Evolutionary conservation across 2,113 vertebrate genomes (phyloP).

Genomic region (Jaculus jaculus): DNA sequence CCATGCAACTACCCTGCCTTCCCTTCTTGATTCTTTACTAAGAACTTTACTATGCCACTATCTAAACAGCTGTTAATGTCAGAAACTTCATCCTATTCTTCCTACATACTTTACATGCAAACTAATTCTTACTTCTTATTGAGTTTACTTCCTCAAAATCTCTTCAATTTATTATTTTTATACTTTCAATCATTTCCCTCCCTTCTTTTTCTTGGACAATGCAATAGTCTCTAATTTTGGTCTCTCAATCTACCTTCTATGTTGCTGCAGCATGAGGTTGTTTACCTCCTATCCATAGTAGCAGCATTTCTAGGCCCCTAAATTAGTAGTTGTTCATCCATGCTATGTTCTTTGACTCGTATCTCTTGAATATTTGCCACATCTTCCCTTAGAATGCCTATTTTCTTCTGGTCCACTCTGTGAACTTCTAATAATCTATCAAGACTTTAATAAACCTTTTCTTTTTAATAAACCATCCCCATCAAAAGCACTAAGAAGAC

Average conservation of each 20-base stretch:
- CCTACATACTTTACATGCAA: not conserved
- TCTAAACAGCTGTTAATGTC: not conserved
- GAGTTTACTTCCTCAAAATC: slow-evolving; percentile 16
- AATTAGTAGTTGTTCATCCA: not conserved
- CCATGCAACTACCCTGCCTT: not conserved
- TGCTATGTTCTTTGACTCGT: not conserved
- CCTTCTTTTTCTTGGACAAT: slow-evolving; percentile 31
- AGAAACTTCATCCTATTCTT: slow-evolving; percentile 1
- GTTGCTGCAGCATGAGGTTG: not conserved
- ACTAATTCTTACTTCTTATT: slow-evolving; percentile 6
- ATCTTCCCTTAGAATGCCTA: not conserved
- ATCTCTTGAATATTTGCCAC: not conserved
- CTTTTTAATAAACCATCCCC: not conserved
- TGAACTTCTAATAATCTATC: slow-evolving; percentile 24
- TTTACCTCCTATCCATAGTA: not conserved
- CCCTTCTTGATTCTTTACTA: not conserved
- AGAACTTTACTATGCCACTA: not conserved
- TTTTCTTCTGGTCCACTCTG: not conserved
- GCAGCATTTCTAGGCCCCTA: not conserved
- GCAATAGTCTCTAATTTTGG: slow-evolving; percentile 48
- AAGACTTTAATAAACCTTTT: slow-evolving; percentile 28
- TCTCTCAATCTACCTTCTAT: slow-evolving; percentile 29
- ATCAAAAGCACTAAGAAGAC: slow-evolving; percentile 6
- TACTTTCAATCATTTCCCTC: not conserved
- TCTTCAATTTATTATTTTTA: slow-evolving; percentile 41